Percentiles rank a stretch among this genome's conserved stretches.
These are phyloP conservation scores for Typhlichthys eigenmanni DNA, from an alignment of 2,797 vertebrate species.

Conservation along the genomic window DNA sequence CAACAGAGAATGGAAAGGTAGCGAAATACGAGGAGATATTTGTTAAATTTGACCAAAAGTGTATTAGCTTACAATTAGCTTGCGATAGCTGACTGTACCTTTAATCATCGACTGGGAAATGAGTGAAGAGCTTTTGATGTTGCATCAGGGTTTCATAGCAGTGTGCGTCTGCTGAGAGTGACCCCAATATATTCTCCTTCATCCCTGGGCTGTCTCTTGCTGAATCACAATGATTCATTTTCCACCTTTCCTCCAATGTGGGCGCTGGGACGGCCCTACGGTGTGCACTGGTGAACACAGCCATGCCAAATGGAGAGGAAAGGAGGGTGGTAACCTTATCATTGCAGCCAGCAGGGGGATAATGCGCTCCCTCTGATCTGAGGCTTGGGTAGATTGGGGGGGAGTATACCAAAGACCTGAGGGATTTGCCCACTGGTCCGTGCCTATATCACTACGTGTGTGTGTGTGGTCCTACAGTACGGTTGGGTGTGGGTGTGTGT, in stretches of 20 bases:
- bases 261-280: conserved; percentile 20
- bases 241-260: conserved; percentile 1
- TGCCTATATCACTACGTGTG: neutral
- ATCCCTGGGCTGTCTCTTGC: conserved; percentile 13
- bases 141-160: conserved; percentile 25
- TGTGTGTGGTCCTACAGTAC: neutral
- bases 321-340: conserved; percentile 62
- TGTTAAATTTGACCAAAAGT: too few relatives aligned
- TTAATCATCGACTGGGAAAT: conserved; percentile 20
- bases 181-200: neutral
- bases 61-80: too few relatives aligned
- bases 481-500: neutral
- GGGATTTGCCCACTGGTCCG: conserved; percentile 47
- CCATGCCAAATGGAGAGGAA: conserved; percentile 57
- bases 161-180: conserved; percentile 4
- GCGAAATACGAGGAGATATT: too few relatives aligned
- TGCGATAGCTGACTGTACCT: too few relatives aligned
- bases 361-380: conserved; percentile 56
- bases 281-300: conserved; percentile 33
- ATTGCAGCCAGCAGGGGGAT: conserved; percentile 69
- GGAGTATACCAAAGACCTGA: conserved; percentile 38
- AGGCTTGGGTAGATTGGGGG: conserved; percentile 36
- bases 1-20: too few relatives aligned
- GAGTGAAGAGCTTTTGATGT: conserved; percentile 19
- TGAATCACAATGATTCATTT: conserved; percentile 12